Evolutionary conservation across 2,797 vertebrate genomes (phyloP).

Genomic region (Etheostoma perlongum): DNA sequence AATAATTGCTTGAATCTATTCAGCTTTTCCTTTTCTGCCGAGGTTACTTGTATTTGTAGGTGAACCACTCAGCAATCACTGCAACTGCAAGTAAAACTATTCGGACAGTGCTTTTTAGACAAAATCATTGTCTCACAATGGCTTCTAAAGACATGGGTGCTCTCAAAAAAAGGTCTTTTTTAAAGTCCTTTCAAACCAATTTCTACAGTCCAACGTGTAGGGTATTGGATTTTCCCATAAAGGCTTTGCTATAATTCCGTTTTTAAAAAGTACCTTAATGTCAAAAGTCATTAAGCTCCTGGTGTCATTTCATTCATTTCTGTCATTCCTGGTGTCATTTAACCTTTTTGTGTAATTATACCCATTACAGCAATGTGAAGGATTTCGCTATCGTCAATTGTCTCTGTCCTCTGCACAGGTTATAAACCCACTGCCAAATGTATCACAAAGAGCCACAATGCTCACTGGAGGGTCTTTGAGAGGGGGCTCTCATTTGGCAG

Average conservation of each 20-base stretch:
- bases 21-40: conserved; percentile 31
- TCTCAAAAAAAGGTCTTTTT: conserved; percentile 45
- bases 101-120: conserved; percentile 48
- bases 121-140: conserved; percentile 61
- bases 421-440: conserved; percentile 57
- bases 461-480: conserved; percentile 61
- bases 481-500: conserved; percentile 60
- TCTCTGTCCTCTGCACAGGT: conserved; percentile 57
- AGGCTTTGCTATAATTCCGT: conserved; percentile 63
- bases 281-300: conserved; percentile 71
- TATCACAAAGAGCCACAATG: conserved; percentile 56
- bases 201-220: conserved; percentile 41
- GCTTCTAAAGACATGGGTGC: conserved; percentile 62
- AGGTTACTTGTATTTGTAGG: conserved; percentile 39
- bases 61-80: conserved; percentile 45
- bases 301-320: conserved; percentile 81
- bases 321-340: conserved; percentile 79
- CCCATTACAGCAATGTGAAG: conserved; percentile 77
- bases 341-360: conserved; percentile 82
- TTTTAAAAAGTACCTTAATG: conserved; percentile 66
- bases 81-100: conserved; percentile 50
- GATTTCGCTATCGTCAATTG: conserved; percentile 70
- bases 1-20: conserved; percentile 61
- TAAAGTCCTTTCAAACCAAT: conserved; percentile 64
- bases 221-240: conserved; percentile 57